Evolutionary conservation across 2,888 invertebrate genomes (phyloP).

Genomic region (Acholoe squamosa): DNA sequence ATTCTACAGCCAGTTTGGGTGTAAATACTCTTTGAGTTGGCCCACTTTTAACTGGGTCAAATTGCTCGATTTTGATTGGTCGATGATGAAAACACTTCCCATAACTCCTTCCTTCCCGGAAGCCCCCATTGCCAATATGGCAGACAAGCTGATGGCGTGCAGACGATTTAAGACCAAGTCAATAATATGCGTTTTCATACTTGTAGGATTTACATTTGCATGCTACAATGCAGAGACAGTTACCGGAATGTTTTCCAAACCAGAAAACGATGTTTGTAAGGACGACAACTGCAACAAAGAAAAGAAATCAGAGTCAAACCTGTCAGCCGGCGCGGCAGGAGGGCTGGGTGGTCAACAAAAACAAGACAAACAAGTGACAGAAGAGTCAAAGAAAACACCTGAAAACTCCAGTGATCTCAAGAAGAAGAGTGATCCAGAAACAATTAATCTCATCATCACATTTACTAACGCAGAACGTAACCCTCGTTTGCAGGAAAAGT

Average conservation of each 20-base stretch:
- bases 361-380: neutral
- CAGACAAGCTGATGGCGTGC: neutral
- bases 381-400: neutral
- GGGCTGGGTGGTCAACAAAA: conserved; percentile 39
- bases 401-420: conserved; percentile 9
- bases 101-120: neutral
- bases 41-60: neutral
- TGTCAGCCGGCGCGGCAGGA: neutral
- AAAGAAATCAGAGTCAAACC: neutral
- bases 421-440: conserved; percentile 21
- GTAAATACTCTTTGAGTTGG: conserved; percentile 1
- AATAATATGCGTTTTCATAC: neutral
- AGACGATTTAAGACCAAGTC: conserved; percentile 4
- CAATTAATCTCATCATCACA: conserved; percentile 72
- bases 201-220: neutral
- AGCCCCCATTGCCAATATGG: conserved; percentile 20
- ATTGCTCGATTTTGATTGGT: neutral
- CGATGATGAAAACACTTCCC: conserved; percentile 22
- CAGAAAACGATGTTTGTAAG: neutral
- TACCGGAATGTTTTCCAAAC: conserved; percentile 12
- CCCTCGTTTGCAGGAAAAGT: conserved; percentile 69
- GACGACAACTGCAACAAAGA: neutral
- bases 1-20: neutral
- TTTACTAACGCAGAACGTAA: conserved; percentile 72
- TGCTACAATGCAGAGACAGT: conserved; percentile 39